Evolutionary conservation across 2,888 invertebrate genomes (phyloP).

Genomic region (Leuctra nigra): DNA sequence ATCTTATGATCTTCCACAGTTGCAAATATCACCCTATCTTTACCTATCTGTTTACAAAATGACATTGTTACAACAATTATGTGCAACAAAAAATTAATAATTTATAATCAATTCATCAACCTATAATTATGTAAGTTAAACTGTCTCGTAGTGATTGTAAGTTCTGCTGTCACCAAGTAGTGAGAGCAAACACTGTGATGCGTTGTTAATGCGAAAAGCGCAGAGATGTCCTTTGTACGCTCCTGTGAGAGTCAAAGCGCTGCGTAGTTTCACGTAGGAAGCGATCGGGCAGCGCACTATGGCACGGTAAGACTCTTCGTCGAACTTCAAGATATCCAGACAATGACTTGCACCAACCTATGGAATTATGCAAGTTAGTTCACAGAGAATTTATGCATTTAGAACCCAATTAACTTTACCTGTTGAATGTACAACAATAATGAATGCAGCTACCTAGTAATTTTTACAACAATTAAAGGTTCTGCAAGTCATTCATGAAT

Average conservation of each 20-base stretch:
- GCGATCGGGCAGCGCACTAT: conserved; percentile 49
- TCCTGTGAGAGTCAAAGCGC: conserved; percentile 49
- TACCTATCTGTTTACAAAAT: conserved; percentile 46
- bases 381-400: too few species aligned
- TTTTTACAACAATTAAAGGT: not conserved
- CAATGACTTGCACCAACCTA: conserved; percentile 43
- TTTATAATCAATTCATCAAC: not conserved
- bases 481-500: not conserved
- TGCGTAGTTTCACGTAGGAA: conserved; percentile 49
- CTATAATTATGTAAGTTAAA: not conserved
- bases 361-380: conserved; percentile 23
- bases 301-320: conserved; percentile 41
- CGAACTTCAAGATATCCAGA: conserved; percentile 53
- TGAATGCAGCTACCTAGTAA: too few species aligned
- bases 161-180: conserved; percentile 36
- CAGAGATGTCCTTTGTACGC: conserved; percentile 45
- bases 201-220: conserved; percentile 48
- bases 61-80: too few species aligned
- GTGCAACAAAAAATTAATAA: conserved; percentile 6
- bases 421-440: too few species aligned
- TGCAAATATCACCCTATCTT: conserved; percentile 79
- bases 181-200: conserved; percentile 42
- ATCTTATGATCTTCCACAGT: conserved; percentile 68
- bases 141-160: conserved; percentile 30
- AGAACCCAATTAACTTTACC: too few species aligned